Conservation (phyloP, 1,140 invertebrate species). For the Leptinotarsa lineolata region DNA sequence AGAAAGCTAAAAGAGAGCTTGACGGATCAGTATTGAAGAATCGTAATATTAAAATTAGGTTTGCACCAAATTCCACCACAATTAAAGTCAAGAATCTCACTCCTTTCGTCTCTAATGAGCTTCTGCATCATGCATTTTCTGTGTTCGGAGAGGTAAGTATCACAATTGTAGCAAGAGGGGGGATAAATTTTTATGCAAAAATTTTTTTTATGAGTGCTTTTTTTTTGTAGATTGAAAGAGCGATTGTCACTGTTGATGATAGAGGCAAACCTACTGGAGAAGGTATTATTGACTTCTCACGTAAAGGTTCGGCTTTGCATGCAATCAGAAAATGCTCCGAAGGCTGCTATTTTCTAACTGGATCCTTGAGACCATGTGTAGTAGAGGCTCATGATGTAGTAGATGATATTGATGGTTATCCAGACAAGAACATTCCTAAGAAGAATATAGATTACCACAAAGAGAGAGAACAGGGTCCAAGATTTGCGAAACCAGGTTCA, state of each 20-base stretch:
- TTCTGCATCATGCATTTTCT: conserved; percentile 89
- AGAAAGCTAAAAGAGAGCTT: conserved; percentile 91
- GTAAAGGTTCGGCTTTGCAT: conserved; percentile 85
- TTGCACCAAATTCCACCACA: conserved; percentile 92
- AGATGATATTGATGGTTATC: conserved; percentile 92
- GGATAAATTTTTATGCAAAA: conserved; percentile 30
- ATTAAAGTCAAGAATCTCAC: conserved; percentile 93
- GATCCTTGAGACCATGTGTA: conserved; percentile 85
- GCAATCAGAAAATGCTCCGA: conserved; percentile 91
- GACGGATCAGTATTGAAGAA: conserved; percentile 83
- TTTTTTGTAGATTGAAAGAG: conserved; percentile 76
- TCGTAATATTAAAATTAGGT: conserved; percentile 86
- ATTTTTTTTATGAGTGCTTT: background rate
- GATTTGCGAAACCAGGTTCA: conserved; percentile 84
- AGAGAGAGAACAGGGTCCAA: conserved; percentile 81
- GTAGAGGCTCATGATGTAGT: conserved; percentile 87
- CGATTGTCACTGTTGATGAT: conserved; percentile 94
- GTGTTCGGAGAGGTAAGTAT: conserved; percentile 82
- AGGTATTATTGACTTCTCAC: conserved; percentile 93
- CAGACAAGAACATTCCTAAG: conserved; percentile 87
- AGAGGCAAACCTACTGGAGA: conserved; percentile 92
- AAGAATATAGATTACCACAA: conserved; percentile 83
- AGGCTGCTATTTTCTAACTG: conserved; percentile 91
- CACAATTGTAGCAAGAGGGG: too few species aligned
- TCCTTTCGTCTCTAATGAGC: conserved; percentile 92